A percentile compares a stretch with the other conserved stretches of the same genome.
Conservation (phyloP, 2,113 vertebrate genomes). For the Plestiodon gilberti region DNA sequence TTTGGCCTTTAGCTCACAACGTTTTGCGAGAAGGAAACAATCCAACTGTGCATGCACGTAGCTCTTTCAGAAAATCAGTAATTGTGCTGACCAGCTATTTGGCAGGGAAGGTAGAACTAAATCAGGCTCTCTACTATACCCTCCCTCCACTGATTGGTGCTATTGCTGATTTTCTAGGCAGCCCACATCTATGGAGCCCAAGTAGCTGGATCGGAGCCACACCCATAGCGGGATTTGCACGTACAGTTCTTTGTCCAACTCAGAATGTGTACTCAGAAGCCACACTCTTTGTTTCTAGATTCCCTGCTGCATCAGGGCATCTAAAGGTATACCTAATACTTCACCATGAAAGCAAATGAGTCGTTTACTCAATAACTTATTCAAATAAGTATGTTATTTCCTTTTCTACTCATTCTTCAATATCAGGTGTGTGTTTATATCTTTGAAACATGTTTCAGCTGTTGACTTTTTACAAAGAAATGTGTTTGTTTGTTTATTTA, state of each 20-base stretch:
- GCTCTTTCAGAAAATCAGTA: neutral
- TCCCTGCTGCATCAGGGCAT: neutral
- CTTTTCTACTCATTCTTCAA: neutral
- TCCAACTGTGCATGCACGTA: neutral
- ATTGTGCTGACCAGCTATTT: neutral
- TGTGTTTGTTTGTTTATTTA: no score
- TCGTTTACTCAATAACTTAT: neutral
- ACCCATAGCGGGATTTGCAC: neutral
- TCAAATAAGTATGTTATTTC: neutral
- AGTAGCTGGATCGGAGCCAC: neutral
- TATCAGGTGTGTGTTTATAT: neutral
- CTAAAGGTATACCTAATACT: neutral
- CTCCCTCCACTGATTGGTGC: neutral
- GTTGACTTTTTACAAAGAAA: no score
- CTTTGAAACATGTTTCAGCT: neutral
- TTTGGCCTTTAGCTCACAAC: neutral
- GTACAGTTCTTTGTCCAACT: neutral
- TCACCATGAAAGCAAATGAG: neutral
- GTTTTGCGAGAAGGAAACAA: neutral
- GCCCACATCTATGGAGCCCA: neutral
- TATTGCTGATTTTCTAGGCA: neutral
- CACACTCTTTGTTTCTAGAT: no score
- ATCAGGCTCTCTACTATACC: neutral
- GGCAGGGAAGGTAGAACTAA: neutral
- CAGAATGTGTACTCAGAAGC: no score